Evolutionary conservation across 2,797 vertebrate species (phyloP).

Genomic region (Acestrorhynchus altus): DNA sequence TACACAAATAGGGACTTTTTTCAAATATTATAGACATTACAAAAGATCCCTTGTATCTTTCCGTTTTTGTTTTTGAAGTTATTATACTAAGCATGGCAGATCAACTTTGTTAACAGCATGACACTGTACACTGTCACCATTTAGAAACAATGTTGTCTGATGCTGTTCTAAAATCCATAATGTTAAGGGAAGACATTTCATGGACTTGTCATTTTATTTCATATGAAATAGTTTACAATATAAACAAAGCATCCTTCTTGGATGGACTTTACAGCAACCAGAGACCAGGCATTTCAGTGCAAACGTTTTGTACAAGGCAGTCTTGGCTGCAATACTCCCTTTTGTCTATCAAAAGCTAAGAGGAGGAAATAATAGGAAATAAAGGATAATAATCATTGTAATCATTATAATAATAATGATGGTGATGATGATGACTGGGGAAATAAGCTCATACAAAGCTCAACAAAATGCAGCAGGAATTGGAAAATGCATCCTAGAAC

Average conservation of each 20-base stretch:
- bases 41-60: slow-evolving; percentile 85
- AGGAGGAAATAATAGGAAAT: slow-evolving; percentile 76
- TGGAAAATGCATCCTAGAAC: slow-evolving; percentile 44
- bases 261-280: slow-evolving; percentile 92
- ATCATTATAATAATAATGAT: slow-evolving; percentile 4
- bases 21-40: slow-evolving; percentile 89
- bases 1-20: slow-evolving; percentile 86
- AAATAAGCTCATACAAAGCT: slow-evolving; percentile 54
- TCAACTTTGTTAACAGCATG: slow-evolving; percentile 90
- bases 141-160: slow-evolving; percentile 91
- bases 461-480: slow-evolving; percentile 49
- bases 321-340: slow-evolving; percentile 91
- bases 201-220: slow-evolving; percentile 88
- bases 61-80: slow-evolving; percentile 78
- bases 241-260: slow-evolving; percentile 90
- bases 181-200: slow-evolving; percentile 91
- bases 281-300: slow-evolving; percentile 90
- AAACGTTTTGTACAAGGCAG: slow-evolving; percentile 93
- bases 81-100: slow-evolving; percentile 91
- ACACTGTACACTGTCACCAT: slow-evolving; percentile 84
- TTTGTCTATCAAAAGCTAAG: slow-evolving; percentile 71
- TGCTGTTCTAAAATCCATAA: slow-evolving; percentile 90
- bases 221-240: slow-evolving; percentile 95
- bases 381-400: no score
- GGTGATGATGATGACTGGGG: background rate